A percentile compares a stretch with the other conserved stretches of the same genome.
phyloP scores from a whole-genome alignment of 2,888 invertebrate genomes.

The Acrocyrtus sp. region DNA sequence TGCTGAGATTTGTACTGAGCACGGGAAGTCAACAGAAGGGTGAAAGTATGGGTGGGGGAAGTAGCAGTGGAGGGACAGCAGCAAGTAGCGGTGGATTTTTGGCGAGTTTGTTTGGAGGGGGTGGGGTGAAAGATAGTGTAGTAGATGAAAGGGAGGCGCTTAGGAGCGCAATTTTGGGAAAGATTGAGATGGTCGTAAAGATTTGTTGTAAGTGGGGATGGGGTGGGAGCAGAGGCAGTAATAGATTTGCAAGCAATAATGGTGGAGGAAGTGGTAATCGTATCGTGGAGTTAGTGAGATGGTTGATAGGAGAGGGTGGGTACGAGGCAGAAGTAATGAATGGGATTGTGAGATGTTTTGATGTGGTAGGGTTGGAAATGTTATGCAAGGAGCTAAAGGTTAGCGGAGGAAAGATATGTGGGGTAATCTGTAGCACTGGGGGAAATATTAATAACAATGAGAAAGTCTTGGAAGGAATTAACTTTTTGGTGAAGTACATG shows the following conservation, averaged over 20 bases:
- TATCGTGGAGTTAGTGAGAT: too few relatives aligned
- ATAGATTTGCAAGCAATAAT: too few relatives aligned
- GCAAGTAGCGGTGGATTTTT: slow-evolving; percentile 11
- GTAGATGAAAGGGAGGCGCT: slow-evolving; percentile 10
- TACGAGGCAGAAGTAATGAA: neutral
- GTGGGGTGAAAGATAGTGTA: slow-evolving; percentile 15
- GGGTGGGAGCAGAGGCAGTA: too few relatives aligned
- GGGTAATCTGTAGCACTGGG: too few relatives aligned
- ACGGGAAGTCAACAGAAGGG: too few relatives aligned
- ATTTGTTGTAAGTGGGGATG: slow-evolving; percentile 7
- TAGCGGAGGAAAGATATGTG: neutral
- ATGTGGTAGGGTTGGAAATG: neutral
- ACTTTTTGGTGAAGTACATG: neutral
- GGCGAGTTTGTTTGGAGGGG: slow-evolving; percentile 12
- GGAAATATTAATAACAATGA: too few relatives aligned
- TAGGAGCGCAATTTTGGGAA: slow-evolving; percentile 8
- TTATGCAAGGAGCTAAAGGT: slow-evolving; percentile 3
- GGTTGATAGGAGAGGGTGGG: too few relatives aligned
- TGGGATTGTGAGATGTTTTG: slow-evolving; percentile 4
- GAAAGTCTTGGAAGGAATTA: neutral
- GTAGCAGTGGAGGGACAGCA: too few relatives aligned
- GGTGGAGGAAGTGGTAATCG: too few relatives aligned
- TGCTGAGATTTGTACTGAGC: too few relatives aligned
- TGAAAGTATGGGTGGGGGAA: too few relatives aligned
- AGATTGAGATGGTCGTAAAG: neutral